A percentile compares a stretch with the other conserved stretches of the same genome.
Evolutionary conservation across 2,113 vertebrate genomes (phyloP).

Genomic region (Trogon melanurus): DNA sequence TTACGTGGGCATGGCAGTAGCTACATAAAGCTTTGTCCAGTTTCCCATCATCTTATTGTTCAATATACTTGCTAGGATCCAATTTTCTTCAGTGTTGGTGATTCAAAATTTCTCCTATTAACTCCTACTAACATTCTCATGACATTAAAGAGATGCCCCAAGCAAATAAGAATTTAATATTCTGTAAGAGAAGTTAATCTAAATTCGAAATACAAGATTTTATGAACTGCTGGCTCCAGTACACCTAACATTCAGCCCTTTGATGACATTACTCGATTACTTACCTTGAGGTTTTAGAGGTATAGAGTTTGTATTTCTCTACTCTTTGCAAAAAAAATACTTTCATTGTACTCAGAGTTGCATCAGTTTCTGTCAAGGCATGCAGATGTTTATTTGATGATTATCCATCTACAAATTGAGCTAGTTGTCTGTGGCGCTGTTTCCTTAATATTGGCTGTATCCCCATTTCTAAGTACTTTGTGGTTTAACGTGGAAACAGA

Average conservation of each 20-base stretch:
- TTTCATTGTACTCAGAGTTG: neutral
- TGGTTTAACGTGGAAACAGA: neutral
- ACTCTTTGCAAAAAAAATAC: neutral
- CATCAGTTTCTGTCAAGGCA: neutral
- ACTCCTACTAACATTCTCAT: conserved; percentile 25
- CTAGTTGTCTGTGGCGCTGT: neutral
- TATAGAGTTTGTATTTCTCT: neutral
- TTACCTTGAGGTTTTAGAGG: neutral
- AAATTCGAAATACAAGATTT: conserved; percentile 17
- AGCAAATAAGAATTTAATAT: conserved; percentile 48
- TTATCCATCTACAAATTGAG: neutral
- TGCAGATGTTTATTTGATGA: neutral
- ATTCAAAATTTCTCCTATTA: conserved; percentile 31
- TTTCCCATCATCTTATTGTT: conserved; percentile 7
- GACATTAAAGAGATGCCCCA: conserved; percentile 47
- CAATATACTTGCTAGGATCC: neutral
- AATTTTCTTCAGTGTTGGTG: conserved; percentile 15
- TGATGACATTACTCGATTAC: neutral
- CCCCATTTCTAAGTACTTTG: neutral
- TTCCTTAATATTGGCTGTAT: neutral
- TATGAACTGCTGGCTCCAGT: conserved; percentile 19
- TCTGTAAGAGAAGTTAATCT: conserved; percentile 41
- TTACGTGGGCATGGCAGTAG: neutral
- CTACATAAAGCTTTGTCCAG: neutral
- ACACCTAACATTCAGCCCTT: neutral